A percentile compares a stretch with the other conserved stretches of the same genome.
Conservation (phyloP, 2,888 invertebrate species). For the Heliconius sara region DNA sequence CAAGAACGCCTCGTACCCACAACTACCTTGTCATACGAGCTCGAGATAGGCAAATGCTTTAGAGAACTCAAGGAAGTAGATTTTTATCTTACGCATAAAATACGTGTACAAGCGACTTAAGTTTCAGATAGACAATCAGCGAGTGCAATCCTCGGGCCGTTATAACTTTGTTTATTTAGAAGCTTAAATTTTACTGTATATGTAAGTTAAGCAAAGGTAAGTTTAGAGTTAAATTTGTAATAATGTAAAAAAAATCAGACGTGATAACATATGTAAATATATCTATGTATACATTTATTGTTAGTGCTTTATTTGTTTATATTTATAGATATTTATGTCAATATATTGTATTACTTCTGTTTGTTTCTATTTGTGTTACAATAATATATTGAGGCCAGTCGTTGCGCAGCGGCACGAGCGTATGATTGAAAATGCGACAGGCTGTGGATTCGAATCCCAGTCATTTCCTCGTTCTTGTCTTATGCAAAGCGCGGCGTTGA, state of each 20-base stretch:
- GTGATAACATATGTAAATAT: not conserved
- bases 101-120: slow-evolving; percentile 23
- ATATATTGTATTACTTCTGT: not conserved
- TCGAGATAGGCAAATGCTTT: slow-evolving; percentile 18
- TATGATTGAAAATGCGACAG: no score
- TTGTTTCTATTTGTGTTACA: no score
- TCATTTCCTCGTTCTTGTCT: no score
- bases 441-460: no score
- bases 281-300: not conserved
- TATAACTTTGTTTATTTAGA: slow-evolving; percentile 22
- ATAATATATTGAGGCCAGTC: no score
- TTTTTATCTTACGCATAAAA: slow-evolving; percentile 25
- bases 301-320: not conserved
- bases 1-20: not conserved
- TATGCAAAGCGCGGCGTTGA: no score
- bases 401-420: no score
- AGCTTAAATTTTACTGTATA: slow-evolving; percentile 2
- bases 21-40: slow-evolving; percentile 11
- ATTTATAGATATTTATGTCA: not conserved
- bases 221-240: not conserved
- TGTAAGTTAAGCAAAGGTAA: not conserved
- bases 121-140: slow-evolving; percentile 26
- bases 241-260: not conserved
- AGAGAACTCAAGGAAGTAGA: slow-evolving; percentile 28
- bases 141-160: slow-evolving; percentile 20